Percentiles rank a stretch among this genome's conserved stretches.
These are phyloP conservation scores for Takifugu flavidus DNA, from an alignment of 2,113 vertebrate species.

Conservation along the genomic window DNA sequence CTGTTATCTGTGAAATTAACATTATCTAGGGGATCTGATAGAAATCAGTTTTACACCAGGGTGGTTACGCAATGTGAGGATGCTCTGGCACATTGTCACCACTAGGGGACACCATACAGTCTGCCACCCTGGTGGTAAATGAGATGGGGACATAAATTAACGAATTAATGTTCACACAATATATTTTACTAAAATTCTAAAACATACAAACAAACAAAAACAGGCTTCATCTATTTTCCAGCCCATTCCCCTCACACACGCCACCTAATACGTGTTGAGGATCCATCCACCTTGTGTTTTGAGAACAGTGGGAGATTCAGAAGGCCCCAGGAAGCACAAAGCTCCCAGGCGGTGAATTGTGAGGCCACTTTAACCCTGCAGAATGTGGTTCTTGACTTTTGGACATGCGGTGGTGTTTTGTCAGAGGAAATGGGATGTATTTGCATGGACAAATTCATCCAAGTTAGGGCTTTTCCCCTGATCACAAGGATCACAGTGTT, in stretches of 20 bases:
- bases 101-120: conserved; percentile 70
- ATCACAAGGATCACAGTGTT: conserved; percentile 66
- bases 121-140: conserved; percentile 30
- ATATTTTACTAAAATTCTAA: conserved; percentile 5
- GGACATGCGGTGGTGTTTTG: conserved; percentile 73
- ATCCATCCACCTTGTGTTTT: conserved; percentile 29
- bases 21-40: conserved; percentile 67
- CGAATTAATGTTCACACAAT: not conserved
- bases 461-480: conserved; percentile 63
- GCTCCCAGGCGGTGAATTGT: conserved; percentile 42
- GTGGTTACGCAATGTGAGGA: conserved; percentile 40
- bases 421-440: conserved; percentile 73
- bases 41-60: conserved; percentile 61
- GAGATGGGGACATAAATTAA: conserved; percentile 11
- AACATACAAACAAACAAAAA: not conserved
- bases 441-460: conserved; percentile 75
- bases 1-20: conserved; percentile 73
- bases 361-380: conserved; percentile 52
- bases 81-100: conserved; percentile 45
- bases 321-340: conserved; percentile 49
- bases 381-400: conserved; percentile 53
- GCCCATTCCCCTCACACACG: not conserved
- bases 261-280: not conserved
- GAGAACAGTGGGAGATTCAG: conserved; percentile 33
- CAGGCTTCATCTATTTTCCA: not conserved